Percentiles rank a stretch among this genome's conserved stretches.
phyloP scores from a whole-genome alignment of 2,113 vertebrate genomes.

The Antidorcas marsupialis region DNA sequence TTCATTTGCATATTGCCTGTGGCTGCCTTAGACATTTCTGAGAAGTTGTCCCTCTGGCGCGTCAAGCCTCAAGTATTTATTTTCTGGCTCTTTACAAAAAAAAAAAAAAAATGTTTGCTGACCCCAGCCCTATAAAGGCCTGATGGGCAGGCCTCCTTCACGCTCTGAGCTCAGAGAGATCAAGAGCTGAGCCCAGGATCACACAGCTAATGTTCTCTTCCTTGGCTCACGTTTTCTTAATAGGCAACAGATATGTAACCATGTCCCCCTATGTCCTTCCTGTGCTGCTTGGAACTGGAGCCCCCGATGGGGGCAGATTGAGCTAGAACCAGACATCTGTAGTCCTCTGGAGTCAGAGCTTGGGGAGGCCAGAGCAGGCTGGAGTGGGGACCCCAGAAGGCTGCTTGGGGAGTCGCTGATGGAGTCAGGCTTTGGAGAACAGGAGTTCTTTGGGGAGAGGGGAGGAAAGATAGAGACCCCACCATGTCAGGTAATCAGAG shows the following conservation, averaged over 20 bases:
- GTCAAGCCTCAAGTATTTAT: not conserved
- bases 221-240: not conserved
- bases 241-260: not conserved
- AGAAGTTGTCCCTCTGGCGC: not conserved
- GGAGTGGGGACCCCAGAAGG: not conserved
- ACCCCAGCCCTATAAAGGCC: not conserved
- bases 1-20: not conserved
- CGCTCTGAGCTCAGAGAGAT: not conserved
- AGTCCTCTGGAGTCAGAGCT: not conserved
- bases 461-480: not conserved
- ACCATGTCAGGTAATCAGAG: not conserved
- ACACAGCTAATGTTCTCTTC: not conserved
- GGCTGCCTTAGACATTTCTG: not conserved
- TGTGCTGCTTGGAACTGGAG: not conserved
- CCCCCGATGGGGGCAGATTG: not conserved
- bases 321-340: not conserved
- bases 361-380: not conserved
- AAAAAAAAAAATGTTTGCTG: not conserved
- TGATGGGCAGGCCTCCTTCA: not conserved
- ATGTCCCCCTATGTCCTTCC: not conserved
- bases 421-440: not conserved
- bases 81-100: not conserved
- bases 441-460: not conserved
- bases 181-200: not conserved
- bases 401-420: not conserved